Evolutionary conservation across 2,888 invertebrate species (phyloP).

Genomic region (Drosophila robusta): DNA sequence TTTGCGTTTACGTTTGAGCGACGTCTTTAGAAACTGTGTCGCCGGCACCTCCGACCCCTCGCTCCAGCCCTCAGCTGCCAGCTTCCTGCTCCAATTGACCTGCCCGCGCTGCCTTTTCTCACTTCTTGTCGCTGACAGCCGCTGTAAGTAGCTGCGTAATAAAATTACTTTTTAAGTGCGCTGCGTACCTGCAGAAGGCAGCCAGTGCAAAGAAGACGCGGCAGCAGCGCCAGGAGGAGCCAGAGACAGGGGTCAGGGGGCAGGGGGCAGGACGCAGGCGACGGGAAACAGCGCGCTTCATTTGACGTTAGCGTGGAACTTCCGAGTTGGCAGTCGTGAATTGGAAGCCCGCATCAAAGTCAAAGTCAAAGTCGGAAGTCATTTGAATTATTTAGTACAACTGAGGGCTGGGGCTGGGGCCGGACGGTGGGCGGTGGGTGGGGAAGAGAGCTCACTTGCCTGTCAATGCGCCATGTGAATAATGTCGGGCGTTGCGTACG

Average conservation of each 20-base stretch:
- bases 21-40: constrained; percentile 51
- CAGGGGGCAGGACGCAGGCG: neutral
- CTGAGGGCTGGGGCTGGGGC: constrained; percentile 6
- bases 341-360: constrained; percentile 59
- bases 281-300: constrained; percentile 34
- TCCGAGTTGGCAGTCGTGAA: constrained; percentile 21
- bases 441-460: neutral
- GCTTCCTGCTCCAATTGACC: constrained; percentile 7
- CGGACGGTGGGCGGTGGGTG: no score
- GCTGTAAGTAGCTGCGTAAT: constrained; percentile 77
- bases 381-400: constrained; percentile 73
- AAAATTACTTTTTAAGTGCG: constrained; percentile 81
- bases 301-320: constrained; percentile 9
- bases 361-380: constrained; percentile 74
- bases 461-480: constrained; percentile 41
- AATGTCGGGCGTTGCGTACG: constrained; percentile 20
- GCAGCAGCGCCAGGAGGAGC: neutral
- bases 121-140: constrained; percentile 47
- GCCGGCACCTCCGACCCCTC: constrained; percentile 2
- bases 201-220: neutral
- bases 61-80: neutral
- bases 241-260: neutral
- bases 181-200: constrained; percentile 57
- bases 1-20: constrained; percentile 20
- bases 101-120: constrained; percentile 18